Percentiles rank a stretch among this genome's conserved stretches.
phyloP scores from a whole-genome alignment of 37 sponge, comb jelly and placozoan genomes.

The Aphrocallistes beatrix region DNA sequence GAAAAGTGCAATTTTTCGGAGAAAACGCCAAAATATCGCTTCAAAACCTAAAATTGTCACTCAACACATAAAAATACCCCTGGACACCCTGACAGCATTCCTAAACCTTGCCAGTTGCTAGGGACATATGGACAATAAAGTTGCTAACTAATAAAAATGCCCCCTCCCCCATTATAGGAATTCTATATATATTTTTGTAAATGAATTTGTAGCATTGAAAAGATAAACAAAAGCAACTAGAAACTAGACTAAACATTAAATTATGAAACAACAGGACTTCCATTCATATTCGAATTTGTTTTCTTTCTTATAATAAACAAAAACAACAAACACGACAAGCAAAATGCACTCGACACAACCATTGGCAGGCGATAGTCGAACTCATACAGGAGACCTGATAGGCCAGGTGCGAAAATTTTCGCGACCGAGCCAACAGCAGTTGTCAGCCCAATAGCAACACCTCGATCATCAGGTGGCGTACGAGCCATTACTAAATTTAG shows the following conservation, averaged over 20 bases:
- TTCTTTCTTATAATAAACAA: not conserved
- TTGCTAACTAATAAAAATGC: too few species aligned
- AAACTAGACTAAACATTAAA: not conserved
- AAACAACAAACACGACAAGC: not conserved
- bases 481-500: not conserved
- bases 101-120: too few species aligned
- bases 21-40: too few species aligned
- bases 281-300: not conserved
- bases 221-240: not conserved
- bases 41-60: too few species aligned
- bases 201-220: not conserved
- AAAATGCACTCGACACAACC: not conserved
- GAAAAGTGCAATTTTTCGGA: too few species aligned
- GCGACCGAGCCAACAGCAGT: not conserved
- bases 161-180: too few species aligned
- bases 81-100: too few species aligned
- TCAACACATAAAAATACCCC: too few species aligned
- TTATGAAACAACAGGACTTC: not conserved
- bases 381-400: not conserved
- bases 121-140: too few species aligned
- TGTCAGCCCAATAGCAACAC: not conserved
- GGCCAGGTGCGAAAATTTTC: not conserved
- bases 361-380: not conserved
- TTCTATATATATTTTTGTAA: not conserved
- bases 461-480: not conserved